Evolutionary conservation across 2,888 invertebrate genomes (phyloP).

Genomic region (Deilephila elpenor): DNA sequence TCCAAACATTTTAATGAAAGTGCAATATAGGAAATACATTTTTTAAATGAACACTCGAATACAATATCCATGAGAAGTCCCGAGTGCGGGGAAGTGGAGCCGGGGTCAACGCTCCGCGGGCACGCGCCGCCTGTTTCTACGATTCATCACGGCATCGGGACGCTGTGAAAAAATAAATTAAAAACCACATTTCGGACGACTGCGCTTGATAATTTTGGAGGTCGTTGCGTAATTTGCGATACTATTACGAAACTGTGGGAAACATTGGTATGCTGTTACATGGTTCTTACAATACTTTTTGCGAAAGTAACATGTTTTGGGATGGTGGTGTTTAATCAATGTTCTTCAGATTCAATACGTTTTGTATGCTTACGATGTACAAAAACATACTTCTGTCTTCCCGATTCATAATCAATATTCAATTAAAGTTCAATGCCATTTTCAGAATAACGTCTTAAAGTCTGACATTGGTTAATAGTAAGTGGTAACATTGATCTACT

Average conservation of each 20-base stretch:
- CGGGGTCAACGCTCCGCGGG: constrained; percentile 58
- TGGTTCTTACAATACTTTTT: too few relatives aligned
- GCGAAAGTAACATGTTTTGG: too few relatives aligned
- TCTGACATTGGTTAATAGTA: constrained; percentile 36
- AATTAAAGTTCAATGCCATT: neutral
- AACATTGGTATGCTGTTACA: neutral
- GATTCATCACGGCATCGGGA: constrained; percentile 62
- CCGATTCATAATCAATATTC: neutral
- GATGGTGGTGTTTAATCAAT: too few relatives aligned
- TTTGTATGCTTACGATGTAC: neutral
- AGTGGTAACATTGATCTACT: constrained; percentile 22
- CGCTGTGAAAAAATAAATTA: constrained; percentile 42
- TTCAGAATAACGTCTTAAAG: constrained; percentile 34
- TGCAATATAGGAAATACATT: neutral
- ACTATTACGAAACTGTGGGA: neutral
- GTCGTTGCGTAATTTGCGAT: constrained; percentile 29
- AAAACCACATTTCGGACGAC: constrained; percentile 36
- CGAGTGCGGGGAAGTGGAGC: constrained; percentile 48
- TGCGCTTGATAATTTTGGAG: constrained; percentile 38
- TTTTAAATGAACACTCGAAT: neutral
- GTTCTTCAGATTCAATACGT: too few relatives aligned
- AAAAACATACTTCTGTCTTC: neutral
- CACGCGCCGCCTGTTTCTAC: constrained; percentile 65
- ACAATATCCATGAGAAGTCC: constrained; percentile 19
- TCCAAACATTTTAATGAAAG: neutral